Evolutionary conservation across 2,888 invertebrate genomes (phyloP), one percentile per base, ranked within the genome.

Genomic region (Orthonychiurus folsomi): DNA sequence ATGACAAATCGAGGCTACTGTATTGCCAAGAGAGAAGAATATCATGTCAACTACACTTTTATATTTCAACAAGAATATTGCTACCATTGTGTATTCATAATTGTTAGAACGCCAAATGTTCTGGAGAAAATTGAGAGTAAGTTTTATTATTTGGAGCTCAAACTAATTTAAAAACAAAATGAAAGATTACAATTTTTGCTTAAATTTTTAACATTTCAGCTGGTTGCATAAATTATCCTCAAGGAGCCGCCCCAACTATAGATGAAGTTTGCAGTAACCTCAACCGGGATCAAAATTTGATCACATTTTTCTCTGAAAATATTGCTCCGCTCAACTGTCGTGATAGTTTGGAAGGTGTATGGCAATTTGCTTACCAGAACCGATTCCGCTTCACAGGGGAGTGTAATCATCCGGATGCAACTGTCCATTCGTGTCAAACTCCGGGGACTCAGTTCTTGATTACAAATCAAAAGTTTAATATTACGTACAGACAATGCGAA

Each of bases 401-500:
- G 77, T 96, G 96, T 76, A 21, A 58, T 58, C 52, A 52, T 52
- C 26, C 21, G 3, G 52, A 50, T 56, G 50, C 53, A 59, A 65
- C 88, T 74, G 92, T 96, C 68, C 85, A 85, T 73, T 94, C 95
- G 0, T 96, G 96, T 76, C 96, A 96, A 79, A 90, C 90, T 23
- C 92, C 95, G 2, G 96, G 96, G 63, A 93, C 93, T 15, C 91
- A 93, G 76, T 96, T 93, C 78, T 82, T 94, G 67, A 94, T 95
- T 70, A 92, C 93, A 59, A 96, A 96, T 79, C 93, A 95, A 77
- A 94, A 95, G 77, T 95, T 96, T 75, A 90, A 91, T 74, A 93
- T 96, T 69, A 92, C 92, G 0, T 96, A 94, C 76, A 87, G 89
- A 70, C 86, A 86, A 73, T 96, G 96, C 76, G 81, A 84, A 61